Base-by-base conservation (phyloP, 2,797 vertebrate genomes). In the Siniperca undulata region DNA sequence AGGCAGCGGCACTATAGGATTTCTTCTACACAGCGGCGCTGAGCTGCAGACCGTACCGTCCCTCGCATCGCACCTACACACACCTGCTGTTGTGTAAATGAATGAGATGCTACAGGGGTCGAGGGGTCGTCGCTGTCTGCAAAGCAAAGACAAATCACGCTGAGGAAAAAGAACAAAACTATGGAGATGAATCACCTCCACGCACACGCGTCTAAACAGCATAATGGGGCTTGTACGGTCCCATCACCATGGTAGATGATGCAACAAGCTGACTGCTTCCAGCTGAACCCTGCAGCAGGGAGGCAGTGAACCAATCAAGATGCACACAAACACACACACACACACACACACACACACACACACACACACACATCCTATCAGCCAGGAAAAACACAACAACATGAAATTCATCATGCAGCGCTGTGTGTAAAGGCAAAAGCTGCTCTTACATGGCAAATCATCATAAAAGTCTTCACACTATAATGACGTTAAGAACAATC, bases 211-310 rank as follows among this genome's bases (percentile, higher is more conserved):
- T 67, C 79, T 85, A 87, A 79, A 78, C 79, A 78, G 19, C 82
- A 60, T 87, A 86, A 92, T 50, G 53, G 75, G 70, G 69, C 66
- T 81, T 74, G 46, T 77, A 42, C 12, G 19, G 85, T 84, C 74
- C 82, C 75, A 65, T 86, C 77, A 77, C 60, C 4, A n/a, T 69
- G 80, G 83, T 79, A 69, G 83, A 85, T 91, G 86, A 86, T 86
- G 84, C 85, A 82, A 88, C 86, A 76, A 83, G 80, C 82, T 60
- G 71, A 83, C 76, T 79, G 77, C 73, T 78, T 88, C 68, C 86
- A 85, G 89, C 81, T 85, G 88, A 87, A 93, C 66, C 67, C 79
- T 71, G 76, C 70, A 74, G 76, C 60, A 36, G 27, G 65, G 75
- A 83, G 65, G 52, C 76, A 70, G 77, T 14, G 46, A 81, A 78